These are phyloP conservation scores for Zaprionus camerounensis DNA, from an alignment of 1,140 invertebrate genomes.

Conservation along the genomic window DNA sequence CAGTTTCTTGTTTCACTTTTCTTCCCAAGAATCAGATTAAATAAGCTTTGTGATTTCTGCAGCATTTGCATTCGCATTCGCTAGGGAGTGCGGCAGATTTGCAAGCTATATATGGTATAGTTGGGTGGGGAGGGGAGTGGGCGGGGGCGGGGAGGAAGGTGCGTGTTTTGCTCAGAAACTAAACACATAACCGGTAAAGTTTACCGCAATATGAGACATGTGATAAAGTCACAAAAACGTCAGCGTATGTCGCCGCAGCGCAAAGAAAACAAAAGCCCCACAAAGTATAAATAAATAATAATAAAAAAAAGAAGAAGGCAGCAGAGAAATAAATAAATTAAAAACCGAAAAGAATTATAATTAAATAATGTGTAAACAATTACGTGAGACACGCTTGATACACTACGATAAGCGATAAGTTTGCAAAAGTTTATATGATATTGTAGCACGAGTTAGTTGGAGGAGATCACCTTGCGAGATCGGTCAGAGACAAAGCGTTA, in stretches of 20 bases:
- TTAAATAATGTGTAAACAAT: constrained; percentile 78
- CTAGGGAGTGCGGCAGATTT: not conserved
- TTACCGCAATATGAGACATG: constrained; percentile 79
- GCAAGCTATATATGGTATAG: not conserved
- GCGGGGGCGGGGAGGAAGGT: not conserved
- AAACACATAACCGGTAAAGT: constrained; percentile 36
- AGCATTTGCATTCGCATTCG: not conserved
- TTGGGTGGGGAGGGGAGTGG: not conserved
- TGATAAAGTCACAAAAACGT: constrained; percentile 82
- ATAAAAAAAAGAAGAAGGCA: constrained; percentile 49
- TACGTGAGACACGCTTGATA: constrained; percentile 64
- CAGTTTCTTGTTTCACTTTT: not conserved
- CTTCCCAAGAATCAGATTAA: not conserved
- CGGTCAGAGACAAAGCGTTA: not conserved
- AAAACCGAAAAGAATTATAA: constrained; percentile 48
- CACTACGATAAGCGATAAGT: constrained; percentile 52
- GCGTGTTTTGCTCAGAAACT: not conserved
- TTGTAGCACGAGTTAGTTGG: not conserved
- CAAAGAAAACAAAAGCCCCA: constrained; percentile 72
- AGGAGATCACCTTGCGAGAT: not conserved
- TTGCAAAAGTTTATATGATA: not conserved
- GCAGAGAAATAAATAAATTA: constrained; percentile 61
- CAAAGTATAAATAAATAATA: constrained; percentile 73
- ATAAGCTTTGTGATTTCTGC: not conserved
- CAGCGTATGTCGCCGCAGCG: constrained; percentile 66